A percentile compares a stretch with the other conserved stretches of the same genome.
Evolutionary conservation across 2,888 invertebrate species (phyloP).

Genomic region (Volucella zonaria): DNA sequence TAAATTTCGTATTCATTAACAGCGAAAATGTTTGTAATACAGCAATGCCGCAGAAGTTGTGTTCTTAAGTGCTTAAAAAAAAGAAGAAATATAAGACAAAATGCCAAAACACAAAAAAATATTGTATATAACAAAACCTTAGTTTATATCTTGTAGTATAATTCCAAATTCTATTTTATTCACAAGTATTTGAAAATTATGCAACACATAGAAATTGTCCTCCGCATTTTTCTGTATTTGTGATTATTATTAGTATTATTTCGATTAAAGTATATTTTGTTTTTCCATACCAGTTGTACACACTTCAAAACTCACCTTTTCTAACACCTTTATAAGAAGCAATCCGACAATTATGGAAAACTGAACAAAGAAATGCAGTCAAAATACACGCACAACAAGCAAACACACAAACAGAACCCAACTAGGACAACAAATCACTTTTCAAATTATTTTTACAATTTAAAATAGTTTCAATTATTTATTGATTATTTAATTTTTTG

Average conservation of each 20-base stretch:
- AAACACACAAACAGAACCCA: conserved; percentile 10
- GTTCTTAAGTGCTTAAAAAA: no score
- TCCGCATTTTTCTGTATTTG: not conserved
- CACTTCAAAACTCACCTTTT: conserved; percentile 46
- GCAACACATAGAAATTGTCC: no score
- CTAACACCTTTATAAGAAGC: conserved; percentile 15
- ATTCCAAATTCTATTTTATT: no score
- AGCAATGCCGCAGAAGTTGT: no score
- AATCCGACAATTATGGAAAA: conserved; percentile 10
- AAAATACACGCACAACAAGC: conserved; percentile 3
- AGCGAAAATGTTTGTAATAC: no score
- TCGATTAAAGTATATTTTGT: not conserved
- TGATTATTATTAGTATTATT: not conserved
- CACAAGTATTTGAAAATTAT: no score
- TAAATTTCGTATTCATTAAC: no score
- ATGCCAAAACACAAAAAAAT: no score
- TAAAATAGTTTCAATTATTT: conserved; percentile 62
- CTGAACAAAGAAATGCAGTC: conserved; percentile 3
- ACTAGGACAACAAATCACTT: conserved; percentile 21
- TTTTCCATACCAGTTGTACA: not conserved
- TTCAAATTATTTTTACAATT: conserved; percentile 57
- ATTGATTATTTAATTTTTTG: conserved; percentile 40
- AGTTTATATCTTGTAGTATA: no score
- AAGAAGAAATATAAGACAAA: no score
- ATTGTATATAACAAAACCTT: no score